These are phyloP conservation scores for Schlechtendalia chinensis DNA, from an alignment of 1,140 invertebrate genomes.

Conservation along the genomic window DNA sequence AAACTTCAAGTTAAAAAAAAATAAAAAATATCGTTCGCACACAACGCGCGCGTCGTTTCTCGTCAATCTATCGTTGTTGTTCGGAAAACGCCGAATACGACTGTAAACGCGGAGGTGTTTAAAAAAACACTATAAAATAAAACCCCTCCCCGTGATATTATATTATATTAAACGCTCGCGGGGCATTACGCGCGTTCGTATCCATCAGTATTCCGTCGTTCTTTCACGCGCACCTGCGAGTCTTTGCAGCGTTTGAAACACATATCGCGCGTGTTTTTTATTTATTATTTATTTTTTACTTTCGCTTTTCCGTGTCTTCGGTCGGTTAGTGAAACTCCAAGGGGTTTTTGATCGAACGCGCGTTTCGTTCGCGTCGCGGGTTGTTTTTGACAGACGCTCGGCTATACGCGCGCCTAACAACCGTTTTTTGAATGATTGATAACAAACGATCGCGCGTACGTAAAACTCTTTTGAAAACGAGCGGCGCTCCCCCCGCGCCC, in stretches of 20 bases:
- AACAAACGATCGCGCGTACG: constrained; percentile 29
- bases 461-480: constrained; percentile 19
- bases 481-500: not conserved
- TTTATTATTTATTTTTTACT: not conserved
- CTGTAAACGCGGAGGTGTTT: no score
- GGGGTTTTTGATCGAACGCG: constrained; percentile 47
- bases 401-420: not conserved
- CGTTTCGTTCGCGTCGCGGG: constrained; percentile 15
- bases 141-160: no score
- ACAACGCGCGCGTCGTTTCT: no score
- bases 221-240: constrained; percentile 30
- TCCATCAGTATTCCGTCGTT: not conserved
- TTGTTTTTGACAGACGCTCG: constrained; percentile 44
- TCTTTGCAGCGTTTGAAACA: not conserved
- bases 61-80: no score
- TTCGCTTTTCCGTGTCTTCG: constrained; percentile 1
- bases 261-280: not conserved
- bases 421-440: constrained; percentile 50
- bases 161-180: no score
- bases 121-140: no score
- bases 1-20: no score
- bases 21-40: no score
- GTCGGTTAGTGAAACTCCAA: constrained; percentile 22
- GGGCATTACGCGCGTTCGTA: not conserved
- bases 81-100: no score